Evolutionary conservation across 2,888 invertebrate genomes (phyloP), one percentile per base, ranked within the genome.

Genomic region (Eristalis intricaria): DNA sequence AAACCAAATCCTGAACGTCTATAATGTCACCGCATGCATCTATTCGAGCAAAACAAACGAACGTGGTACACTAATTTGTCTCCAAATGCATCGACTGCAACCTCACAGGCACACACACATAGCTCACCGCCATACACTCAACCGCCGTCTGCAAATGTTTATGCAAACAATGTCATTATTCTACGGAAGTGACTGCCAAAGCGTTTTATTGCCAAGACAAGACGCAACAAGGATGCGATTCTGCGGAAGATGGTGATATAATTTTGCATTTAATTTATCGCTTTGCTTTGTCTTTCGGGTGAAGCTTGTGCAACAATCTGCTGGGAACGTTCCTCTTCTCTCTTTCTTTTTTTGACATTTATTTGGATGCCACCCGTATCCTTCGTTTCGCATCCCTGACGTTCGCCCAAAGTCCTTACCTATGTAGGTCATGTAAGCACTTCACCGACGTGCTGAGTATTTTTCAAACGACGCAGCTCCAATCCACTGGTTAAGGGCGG

Each of bases 231-330:
- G n/a, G 66, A 56, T 56, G 71, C 61, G 73, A 83, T 77, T 50
- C 23, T 50, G 66, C 71, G 61, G 77, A 83, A 66, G 83, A 61
- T 63, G 77, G 71, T 77, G 77, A 63, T 77, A 71, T 83, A 71
- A 63, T 61, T 73, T 83, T 73, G 77, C 83, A 71, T 83, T 83
- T 73, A 77, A 77, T 83, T 83, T 83, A 83, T 77, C 23, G 71
- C 71, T 68, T 82, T 71, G 82, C 76, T 82, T 81, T 71, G 32
- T 50, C 50, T n/a, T 19, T 19, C 8, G n/a, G 19, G 19, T 50
- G 19, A 50, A 50, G 50, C 5, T n/a, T 50, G 50, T 50, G 50
- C 50, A 50, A 50, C 50, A 50, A 50, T 50, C 50, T 50, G 50
- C 50, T 43, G 7, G n/a, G n/a, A n/a, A 43, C 7, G n/a, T 4